Evolutionary conservation across 2,113 vertebrate species (phyloP), one percentile per base, ranked within the genome.

Genomic region (Aphyosemion australe): DNA sequence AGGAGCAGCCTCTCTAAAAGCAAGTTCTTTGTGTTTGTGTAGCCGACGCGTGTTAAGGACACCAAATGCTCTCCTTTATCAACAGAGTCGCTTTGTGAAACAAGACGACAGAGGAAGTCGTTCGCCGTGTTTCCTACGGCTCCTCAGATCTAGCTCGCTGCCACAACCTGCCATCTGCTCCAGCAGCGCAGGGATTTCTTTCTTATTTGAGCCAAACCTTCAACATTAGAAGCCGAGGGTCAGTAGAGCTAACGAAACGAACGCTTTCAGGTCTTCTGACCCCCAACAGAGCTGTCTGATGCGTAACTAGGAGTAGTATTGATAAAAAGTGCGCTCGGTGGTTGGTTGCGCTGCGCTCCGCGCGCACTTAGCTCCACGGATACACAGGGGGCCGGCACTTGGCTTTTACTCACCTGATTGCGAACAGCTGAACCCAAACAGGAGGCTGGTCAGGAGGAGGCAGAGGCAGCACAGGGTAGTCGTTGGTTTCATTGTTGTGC

Each of bases 351-450:
- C 39, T 64, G 69, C 79, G 57, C 77, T 80, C 82, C 10, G 80
- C 59, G 81, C 87, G 79, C 87, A 54, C 76, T 21, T 57, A 49
- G 50, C 62, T 74, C 72, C 42, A 68, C 69, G n/a, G 70, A 69
- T 0, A 53, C 54, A 37, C 67, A 32, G 72, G 26, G 26, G 56
- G 69, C 55, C 50, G 16, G 43, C 43, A 42, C 56, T 53, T 46
- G 58, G 52, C 48, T 43, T 75, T 75, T 74, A 92, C 95, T 91
- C 93, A 97, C 96, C 95, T 96, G 95, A 93, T 82, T 97, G 96
- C 26, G 95, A 93, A 71, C 91, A 88, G 92, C 90, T 82, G 77
- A 78, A 89, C 64, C 84, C 90, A 83, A 94, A 84, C 84, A 91
- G 79, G 83, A 90, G 78, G 79, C 91, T 91, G 61, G 87, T 90